A percentile compares a stretch with the other conserved stretches of the same genome.
These are phyloP conservation scores for Pheosia gnoma DNA, from an alignment of 2,888 invertebrate species.

Conservation along the genomic window DNA sequence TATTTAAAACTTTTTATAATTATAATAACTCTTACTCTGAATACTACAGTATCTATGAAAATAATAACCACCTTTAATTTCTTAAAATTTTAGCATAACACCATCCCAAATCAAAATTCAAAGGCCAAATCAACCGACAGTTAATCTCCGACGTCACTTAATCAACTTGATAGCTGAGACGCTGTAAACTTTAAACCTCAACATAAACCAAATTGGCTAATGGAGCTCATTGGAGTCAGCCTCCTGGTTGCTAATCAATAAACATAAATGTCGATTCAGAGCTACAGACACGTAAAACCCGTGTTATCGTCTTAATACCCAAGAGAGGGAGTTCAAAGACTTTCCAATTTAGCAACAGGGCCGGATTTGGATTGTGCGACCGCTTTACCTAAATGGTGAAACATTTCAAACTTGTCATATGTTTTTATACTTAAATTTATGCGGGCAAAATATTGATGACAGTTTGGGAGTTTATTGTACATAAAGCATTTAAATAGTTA, in stretches of 20 bases:
- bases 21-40: no score
- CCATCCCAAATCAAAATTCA: constrained; percentile 24
- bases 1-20: no score
- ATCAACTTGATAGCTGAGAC: constrained; percentile 62
- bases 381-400: constrained; percentile 26
- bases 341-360: constrained; percentile 62
- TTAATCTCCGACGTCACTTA: constrained; percentile 49
- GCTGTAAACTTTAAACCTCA: constrained; percentile 68
- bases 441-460: constrained; percentile 6
- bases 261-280: constrained; percentile 76
- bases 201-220: constrained; percentile 77
- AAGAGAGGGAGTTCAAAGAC: constrained; percentile 74
- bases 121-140: constrained; percentile 40
- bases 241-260: constrained; percentile 72
- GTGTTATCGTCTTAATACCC: constrained; percentile 58
- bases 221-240: constrained; percentile 76
- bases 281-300: constrained; percentile 66
- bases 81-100: neutral
- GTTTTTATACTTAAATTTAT: constrained; percentile 11
- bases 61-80: no score
- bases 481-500: no score
- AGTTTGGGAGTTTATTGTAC: no score
- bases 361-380: constrained; percentile 39
- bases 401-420: neutral
- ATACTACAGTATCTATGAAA: no score